phyloP scores from a whole-genome alignment of 2,113 vertebrate species.

The Odocoileus virginianus region DNA sequence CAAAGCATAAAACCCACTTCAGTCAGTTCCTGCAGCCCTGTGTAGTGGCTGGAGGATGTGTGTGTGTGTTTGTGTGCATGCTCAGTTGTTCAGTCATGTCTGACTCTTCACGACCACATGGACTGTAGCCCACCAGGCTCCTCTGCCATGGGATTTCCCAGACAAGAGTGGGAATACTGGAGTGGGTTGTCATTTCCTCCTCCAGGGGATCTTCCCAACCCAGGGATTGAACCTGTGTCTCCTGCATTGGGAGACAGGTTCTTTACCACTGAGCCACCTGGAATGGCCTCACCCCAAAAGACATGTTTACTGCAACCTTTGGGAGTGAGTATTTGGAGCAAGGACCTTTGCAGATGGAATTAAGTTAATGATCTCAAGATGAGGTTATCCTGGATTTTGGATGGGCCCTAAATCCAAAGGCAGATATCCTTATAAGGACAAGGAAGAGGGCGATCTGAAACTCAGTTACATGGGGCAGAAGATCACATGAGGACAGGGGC shows the following conservation, averaged over 20 bases:
- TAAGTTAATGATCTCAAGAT: not conserved
- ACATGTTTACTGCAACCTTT: accelerated
- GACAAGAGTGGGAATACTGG: not conserved
- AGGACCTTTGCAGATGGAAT: not conserved
- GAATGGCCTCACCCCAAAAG: not conserved
- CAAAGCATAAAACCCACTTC: no score
- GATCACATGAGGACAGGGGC: not conserved
- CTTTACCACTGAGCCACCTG: not conserved
- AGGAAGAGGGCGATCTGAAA: not conserved
- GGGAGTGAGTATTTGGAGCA: not conserved
- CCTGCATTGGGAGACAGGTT: not conserved
- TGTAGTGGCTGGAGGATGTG: accelerated
- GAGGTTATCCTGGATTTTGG: not conserved
- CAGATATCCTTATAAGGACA: not conserved
- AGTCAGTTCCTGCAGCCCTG: not conserved
- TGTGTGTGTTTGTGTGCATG: not conserved
- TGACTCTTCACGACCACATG: not conserved
- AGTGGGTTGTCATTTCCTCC: not conserved
- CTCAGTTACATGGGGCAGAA: no score
- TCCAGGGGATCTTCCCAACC: not conserved
- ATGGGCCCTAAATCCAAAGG: not conserved
- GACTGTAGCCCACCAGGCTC: not conserved
- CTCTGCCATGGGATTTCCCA: not conserved
- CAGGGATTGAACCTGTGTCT: not conserved
- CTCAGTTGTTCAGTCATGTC: not conserved